Evolutionary conservation across 2,113 vertebrate species (phyloP).

Genomic region (Pseudonaja textilis): DNA sequence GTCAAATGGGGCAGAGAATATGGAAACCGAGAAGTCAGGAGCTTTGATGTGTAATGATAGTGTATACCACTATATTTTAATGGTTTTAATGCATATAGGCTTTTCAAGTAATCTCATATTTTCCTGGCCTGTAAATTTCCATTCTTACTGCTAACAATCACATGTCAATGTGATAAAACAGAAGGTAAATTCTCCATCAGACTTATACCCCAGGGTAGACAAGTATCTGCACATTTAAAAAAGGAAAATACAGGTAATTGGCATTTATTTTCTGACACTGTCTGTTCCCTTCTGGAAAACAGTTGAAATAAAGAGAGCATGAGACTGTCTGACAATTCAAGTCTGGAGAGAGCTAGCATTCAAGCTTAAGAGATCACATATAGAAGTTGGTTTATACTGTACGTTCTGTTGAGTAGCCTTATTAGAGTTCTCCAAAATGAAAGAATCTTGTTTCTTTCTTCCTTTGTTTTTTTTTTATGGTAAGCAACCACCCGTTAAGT

Average conservation of each 20-base stretch:
- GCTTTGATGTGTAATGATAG: neutral
- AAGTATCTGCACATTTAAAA: neutral
- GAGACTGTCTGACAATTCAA: neutral
- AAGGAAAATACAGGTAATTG: neutral
- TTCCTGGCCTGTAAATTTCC: neutral
- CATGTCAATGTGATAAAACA: neutral
- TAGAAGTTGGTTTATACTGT: neutral
- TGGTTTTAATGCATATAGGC: neutral
- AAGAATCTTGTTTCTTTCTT: fast-evolving
- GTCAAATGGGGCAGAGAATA: neutral
- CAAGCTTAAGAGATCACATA: neutral
- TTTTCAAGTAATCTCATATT: neutral
- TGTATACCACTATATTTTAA: neutral
- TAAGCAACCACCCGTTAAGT: fast-evolving
- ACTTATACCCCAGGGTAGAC: neutral
- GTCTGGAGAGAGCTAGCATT: fast-evolving
- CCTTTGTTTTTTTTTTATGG: neutral
- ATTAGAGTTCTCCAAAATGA: neutral
- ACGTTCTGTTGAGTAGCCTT: fast-evolving
- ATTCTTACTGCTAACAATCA: neutral
- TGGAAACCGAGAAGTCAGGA: neutral
- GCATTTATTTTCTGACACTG: neutral
- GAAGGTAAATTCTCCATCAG: neutral
- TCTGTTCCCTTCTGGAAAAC: neutral
- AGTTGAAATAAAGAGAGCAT: neutral